phyloP scores from a whole-genome alignment of 2,113 vertebrate genomes.

The Tragelaphus scriptus region DNA sequence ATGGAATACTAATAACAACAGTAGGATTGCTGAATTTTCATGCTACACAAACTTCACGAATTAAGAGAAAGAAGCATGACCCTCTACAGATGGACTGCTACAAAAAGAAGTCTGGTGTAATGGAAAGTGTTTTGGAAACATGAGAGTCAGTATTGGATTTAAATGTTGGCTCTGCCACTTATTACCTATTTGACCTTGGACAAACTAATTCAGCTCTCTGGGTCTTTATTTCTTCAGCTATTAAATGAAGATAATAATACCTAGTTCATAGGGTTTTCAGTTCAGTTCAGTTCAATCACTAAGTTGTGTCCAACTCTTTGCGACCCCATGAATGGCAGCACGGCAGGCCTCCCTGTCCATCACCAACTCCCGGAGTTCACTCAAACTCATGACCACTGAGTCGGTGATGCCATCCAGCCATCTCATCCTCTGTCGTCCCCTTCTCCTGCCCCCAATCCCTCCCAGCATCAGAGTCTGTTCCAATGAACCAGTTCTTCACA shows the following conservation, averaged over 20 bases:
- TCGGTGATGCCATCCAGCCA: no score
- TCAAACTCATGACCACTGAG: no score
- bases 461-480: no score
- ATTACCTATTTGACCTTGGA: background rate
- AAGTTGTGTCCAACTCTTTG: no score
- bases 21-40: background rate
- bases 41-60: background rate
- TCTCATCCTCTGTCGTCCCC: no score
- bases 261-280: background rate
- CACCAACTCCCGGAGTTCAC: no score
- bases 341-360: no score
- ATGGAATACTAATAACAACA: background rate
- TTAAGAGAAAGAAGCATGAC: background rate
- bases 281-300: no score
- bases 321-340: no score
- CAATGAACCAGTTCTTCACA: no score
- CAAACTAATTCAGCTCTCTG: background rate
- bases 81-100: background rate
- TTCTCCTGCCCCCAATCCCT: no score
- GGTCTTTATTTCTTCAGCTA: background rate
- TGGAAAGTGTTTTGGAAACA: background rate
- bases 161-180: background rate
- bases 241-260: background rate
- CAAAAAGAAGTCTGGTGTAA: background rate
- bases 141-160: background rate